Base-by-base conservation (phyloP, 2,888 invertebrate species). In the Amphipyra tragopoginis region DNA sequence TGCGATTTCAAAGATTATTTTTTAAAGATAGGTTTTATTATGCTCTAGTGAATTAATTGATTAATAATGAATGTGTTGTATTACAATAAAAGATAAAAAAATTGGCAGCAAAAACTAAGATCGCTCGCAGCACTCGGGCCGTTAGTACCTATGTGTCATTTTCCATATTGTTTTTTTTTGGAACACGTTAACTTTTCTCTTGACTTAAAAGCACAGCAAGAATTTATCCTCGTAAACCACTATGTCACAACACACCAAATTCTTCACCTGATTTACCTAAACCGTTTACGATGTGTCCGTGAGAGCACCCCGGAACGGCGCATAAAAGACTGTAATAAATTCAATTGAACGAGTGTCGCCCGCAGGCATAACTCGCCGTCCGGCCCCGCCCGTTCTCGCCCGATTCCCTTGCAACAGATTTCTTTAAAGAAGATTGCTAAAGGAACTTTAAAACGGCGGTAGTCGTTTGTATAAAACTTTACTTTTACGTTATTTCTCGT, bases 381-480 rank as follows among this genome's bases (percentile, higher is more conserved):
- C 75, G 68, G 75, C 79, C 73, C 82, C 86, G 81, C 84, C 86
- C 80, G 77, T 79, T 75, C 64, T 74, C 77, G 47, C 66, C 66
- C 69, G 74, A 77, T 75, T 78, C 74, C 54, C 79, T 80, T 80
- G 81, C 81, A 81, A 88, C 88, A 86, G 85, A 88, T 84, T 89
- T 88, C 87, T 85, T 86, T 86, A 86, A 86, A 85, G 83, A 79
- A 72, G 72, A 73, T 67, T 83, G 82, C 83, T 82, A 79, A 83
- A 85, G 80, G 83, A 89, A 88, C 86, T 89, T 86, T 89, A 86
- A 85, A 87, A 83, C 79, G 85, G 76, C 60, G 77, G 82, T 83
- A 86, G 86, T 87, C 86, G 87, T 89, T 87, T 89, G 88, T 89
- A 83, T 87, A 88, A 88, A 90, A 90, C 81, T 90, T 88, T 82